These are phyloP conservation scores for Parelbella ahira DNA, from an alignment of 2,888 invertebrate genomes.

Conservation along the genomic window DNA sequence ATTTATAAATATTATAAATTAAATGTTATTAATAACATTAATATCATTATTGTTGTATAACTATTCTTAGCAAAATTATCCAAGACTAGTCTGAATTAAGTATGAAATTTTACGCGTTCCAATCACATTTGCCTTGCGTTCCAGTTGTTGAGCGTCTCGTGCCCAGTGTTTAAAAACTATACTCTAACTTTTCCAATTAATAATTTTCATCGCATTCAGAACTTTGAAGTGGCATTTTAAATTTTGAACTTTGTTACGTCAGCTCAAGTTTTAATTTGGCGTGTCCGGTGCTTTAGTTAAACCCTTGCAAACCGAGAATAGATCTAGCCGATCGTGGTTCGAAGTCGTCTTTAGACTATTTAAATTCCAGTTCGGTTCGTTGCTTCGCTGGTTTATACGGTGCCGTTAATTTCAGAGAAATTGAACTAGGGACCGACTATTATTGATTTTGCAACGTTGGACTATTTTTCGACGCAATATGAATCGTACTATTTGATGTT, in stretches of 20 bases:
- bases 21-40: too few species aligned
- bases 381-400: conserved; percentile 78
- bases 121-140: conserved; percentile 6
- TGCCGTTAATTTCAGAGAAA: conserved; percentile 76
- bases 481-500: too few species aligned
- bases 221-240: conserved; percentile 2
- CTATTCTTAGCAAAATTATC: too few species aligned
- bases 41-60: too few species aligned
- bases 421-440: conserved; percentile 55
- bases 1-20: too few species aligned
- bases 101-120: too few species aligned
- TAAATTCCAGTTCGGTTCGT: conserved; percentile 80
- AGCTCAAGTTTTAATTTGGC: conserved; percentile 31
- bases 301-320: conserved; percentile 33
- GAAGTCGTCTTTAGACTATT: conserved; percentile 75
- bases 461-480: too few species aligned
- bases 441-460: conserved; percentile 60
- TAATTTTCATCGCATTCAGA: conserved; percentile 19
- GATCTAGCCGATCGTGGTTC: conserved; percentile 48
- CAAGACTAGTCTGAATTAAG: too few species aligned
- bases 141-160: conserved; percentile 2
- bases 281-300: conserved; percentile 26
- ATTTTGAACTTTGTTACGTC: conserved; percentile 18
- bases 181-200: conserved; percentile 25
- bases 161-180: conserved; percentile 13